Evolutionary conservation across 2,888 invertebrate genomes (phyloP).

Genomic region (Rhingia campestris): DNA sequence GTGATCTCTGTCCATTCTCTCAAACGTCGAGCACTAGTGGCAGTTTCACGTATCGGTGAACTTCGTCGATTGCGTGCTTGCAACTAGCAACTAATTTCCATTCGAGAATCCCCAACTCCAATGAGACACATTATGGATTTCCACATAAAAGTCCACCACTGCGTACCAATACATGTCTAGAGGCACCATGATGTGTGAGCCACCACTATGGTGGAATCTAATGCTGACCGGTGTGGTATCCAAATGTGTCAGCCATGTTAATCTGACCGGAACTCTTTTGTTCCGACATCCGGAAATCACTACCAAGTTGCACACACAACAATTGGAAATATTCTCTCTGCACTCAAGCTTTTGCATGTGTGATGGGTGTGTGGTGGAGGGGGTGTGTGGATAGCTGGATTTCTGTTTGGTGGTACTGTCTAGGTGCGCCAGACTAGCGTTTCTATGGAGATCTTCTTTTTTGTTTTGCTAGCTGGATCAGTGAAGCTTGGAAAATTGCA

Average conservation of each 20-base stretch:
- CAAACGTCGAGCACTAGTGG: slow-evolving; percentile 29
- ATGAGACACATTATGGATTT: slow-evolving; percentile 72
- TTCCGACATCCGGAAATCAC: slow-evolving; percentile 76
- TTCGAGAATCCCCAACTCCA: slow-evolving; percentile 47
- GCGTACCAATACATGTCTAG: slow-evolving; percentile 22
- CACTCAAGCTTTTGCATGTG: slow-evolving; percentile 25
- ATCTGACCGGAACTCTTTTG: slow-evolving; percentile 78
- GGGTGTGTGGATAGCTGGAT: slow-evolving; percentile 1
- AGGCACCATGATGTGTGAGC: slow-evolving; percentile 10
- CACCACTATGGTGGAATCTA: slow-evolving; percentile 38
- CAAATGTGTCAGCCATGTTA: slow-evolving; percentile 74
- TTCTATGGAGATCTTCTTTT: slow-evolving; percentile 29
- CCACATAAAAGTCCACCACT: slow-evolving; percentile 44
- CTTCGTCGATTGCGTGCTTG: slow-evolving; percentile 61
- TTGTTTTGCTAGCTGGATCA: slow-evolving; percentile 42
- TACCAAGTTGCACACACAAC: slow-evolving; percentile 60
- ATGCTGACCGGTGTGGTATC: slow-evolving; percentile 56
- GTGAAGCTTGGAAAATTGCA: slow-evolving; percentile 52
- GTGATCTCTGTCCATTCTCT: slow-evolving; percentile 65
- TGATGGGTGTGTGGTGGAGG: slow-evolving; percentile 5
- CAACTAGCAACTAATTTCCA: slow-evolving; percentile 62
- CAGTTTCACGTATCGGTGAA: slow-evolving; percentile 75
- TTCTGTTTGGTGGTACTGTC: slow-evolving; percentile 36
- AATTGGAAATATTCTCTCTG: slow-evolving; percentile 28
- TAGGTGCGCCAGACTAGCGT: slow-evolving; percentile 60